phyloP scores from a whole-genome alignment of 2,113 vertebrate species.

The Oenanthe melanoleuca region DNA sequence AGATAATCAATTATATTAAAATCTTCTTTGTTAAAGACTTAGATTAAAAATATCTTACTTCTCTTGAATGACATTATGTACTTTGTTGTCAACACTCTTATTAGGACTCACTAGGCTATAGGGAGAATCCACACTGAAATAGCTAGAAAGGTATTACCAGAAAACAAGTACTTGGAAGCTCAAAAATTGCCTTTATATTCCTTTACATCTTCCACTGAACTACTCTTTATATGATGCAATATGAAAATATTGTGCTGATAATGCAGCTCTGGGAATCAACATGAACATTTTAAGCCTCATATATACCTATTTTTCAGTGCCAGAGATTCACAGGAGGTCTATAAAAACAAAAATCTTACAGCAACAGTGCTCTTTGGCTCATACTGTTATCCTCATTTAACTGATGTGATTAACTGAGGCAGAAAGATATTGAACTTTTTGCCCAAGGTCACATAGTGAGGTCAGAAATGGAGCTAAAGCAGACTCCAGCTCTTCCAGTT shows the following conservation, averaged over 20 bases:
- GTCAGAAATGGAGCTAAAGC: conserved; percentile 32
- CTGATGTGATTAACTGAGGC: conserved; percentile 44
- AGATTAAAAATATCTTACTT: not conserved
- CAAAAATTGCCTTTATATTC: not conserved
- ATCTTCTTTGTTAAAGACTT: not conserved
- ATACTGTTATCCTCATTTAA: not conserved
- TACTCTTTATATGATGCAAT: not conserved
- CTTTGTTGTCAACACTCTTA: not conserved
- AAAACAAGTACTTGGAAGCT: not conserved
- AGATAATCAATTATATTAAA: conserved; percentile 3
- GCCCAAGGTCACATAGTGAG: conserved; percentile 43
- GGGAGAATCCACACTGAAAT: not conserved
- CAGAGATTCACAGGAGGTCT: not conserved
- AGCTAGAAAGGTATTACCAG: not conserved
- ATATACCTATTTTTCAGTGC: not conserved
- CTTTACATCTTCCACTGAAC: not conserved
- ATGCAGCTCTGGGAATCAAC: not conserved
- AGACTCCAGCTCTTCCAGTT: conserved; percentile 23
- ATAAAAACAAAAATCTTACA: not conserved
- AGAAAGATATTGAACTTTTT: conserved; percentile 53
- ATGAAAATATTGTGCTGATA: not conserved
- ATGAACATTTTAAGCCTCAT: not conserved
- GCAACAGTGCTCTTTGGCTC: not conserved
- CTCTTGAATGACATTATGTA: not conserved
- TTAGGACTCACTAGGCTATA: not conserved